Conservation (phyloP, 2,888 invertebrate genomes). For the Drepanosiphum platanoidis region DNA sequence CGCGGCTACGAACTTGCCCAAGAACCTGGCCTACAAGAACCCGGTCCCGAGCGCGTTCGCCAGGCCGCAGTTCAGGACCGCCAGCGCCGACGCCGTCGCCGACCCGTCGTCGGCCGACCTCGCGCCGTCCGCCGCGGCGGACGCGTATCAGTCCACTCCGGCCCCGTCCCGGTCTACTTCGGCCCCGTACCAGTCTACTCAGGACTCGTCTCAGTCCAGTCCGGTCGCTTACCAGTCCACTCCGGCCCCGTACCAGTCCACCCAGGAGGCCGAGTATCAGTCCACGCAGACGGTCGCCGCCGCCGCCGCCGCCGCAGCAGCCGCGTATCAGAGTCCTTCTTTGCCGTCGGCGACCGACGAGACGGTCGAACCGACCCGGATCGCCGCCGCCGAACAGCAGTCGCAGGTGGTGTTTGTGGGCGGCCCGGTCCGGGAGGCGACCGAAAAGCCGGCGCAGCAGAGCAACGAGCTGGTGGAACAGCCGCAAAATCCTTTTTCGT, state of each 20-base stretch:
- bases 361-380: neutral
- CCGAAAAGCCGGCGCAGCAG: neutral
- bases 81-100: neutral
- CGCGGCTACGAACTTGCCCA: slow-evolving; percentile 63
- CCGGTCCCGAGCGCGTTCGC: neutral
- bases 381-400: neutral
- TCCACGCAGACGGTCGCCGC: neutral
- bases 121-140: neutral
- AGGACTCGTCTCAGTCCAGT: neutral
- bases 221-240: neutral
- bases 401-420: slow-evolving; percentile 21
- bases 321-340: no score
- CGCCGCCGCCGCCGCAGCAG: neutral
- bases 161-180: neutral
- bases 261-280: neutral
- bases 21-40: slow-evolving; percentile 22
- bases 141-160: no score
- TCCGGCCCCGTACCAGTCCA: neutral
- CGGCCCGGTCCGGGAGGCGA: neutral
- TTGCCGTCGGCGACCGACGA: neutral
- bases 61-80: slow-evolving; percentile 5
- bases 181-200: neutral
- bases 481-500: neutral
- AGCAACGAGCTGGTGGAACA: neutral
- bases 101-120: neutral